Percentiles rank a stretch among this genome's conserved stretches.
These are phyloP conservation scores for Drosophila kokeensis DNA, from an alignment of 2,888 invertebrate species.

Conservation along the genomic window DNA sequence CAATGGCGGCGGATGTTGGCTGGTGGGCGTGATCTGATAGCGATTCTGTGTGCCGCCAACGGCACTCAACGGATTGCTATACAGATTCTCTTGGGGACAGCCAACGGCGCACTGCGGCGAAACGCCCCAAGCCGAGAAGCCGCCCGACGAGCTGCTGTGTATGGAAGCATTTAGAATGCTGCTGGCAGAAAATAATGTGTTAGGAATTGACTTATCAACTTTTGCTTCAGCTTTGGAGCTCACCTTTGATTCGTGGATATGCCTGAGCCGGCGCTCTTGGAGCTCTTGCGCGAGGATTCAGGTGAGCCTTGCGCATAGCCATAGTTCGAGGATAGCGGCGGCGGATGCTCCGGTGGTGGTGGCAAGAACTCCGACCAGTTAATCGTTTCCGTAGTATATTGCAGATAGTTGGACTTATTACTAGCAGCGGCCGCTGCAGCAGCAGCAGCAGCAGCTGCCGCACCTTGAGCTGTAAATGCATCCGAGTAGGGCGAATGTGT, in stretches of 20 bases:
- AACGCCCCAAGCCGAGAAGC: conserved; percentile 85
- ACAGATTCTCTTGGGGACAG: conserved; percentile 83
- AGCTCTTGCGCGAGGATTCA: conserved; percentile 84
- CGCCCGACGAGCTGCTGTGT: conserved; percentile 85
- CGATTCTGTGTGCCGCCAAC: conserved; percentile 82
- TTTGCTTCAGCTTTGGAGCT: conserved; percentile 18
- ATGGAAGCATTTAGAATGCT: conserved; percentile 85
- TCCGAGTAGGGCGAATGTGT: conserved; percentile 85
- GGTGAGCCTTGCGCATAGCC: conserved; percentile 84
- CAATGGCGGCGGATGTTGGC: conserved; percentile 84
- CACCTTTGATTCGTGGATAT: conserved; percentile 85
- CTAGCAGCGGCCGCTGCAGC: conserved; percentile 47
- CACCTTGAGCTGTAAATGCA: conserved; percentile 75
- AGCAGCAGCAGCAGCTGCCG: conserved; percentile 61
- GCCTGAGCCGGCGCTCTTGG: conserved; percentile 85
- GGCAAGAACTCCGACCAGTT: conserved; percentile 88
- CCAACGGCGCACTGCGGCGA: conserved; percentile 81
- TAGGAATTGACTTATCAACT: neutral
- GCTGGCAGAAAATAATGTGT: conserved; percentile 51
- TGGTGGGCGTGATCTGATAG: conserved; percentile 85
- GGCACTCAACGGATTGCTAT: conserved; percentile 84
- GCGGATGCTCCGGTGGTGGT: conserved; percentile 88
- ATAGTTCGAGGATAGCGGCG: conserved; percentile 85
- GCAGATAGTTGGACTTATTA: conserved; percentile 82
- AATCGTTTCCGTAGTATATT: conserved; percentile 85